Conservation (phyloP, 2,888 invertebrate species). For the Dendrolimus pini region DNA sequence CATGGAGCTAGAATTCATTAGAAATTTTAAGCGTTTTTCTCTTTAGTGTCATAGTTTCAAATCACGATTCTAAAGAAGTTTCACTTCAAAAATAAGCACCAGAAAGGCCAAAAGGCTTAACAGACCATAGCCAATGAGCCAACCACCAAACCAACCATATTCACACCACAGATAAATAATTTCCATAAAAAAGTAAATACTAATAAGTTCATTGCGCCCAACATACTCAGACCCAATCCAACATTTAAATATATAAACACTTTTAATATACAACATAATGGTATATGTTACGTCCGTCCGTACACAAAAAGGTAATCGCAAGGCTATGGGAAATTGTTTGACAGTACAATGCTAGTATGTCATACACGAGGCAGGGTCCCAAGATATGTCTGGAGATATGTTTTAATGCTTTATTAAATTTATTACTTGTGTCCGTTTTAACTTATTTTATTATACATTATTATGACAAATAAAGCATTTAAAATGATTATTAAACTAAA, state of each 20-base stretch:
- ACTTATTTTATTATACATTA: background rate
- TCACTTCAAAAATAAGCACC: too few relatives aligned
- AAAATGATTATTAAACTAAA: too few relatives aligned
- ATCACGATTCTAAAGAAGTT: too few relatives aligned
- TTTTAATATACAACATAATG: slow-evolving; percentile 35
- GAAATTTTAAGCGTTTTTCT: too few relatives aligned
- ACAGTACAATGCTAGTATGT: slow-evolving; percentile 31
- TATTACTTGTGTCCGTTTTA: background rate
- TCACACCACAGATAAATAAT: too few relatives aligned
- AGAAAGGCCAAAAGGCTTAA: too few relatives aligned
- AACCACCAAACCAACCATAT: too few relatives aligned
- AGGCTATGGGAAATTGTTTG: slow-evolving; percentile 47
- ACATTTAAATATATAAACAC: slow-evolving; percentile 18
- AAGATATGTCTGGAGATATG: slow-evolving; percentile 17
- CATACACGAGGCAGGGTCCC: slow-evolving; percentile 12
- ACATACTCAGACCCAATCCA: slow-evolving; percentile 5
- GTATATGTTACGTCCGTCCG: slow-evolving; percentile 20
- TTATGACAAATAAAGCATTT: too few relatives aligned
- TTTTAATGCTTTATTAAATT: background rate
- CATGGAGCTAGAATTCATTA: too few relatives aligned
- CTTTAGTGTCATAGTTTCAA: too few relatives aligned
- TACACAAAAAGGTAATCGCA: slow-evolving; percentile 42
- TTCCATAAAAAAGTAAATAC: background rate
- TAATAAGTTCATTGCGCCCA: background rate
- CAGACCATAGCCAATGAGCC: too few relatives aligned